Base-by-base conservation (phyloP, 2,113 vertebrate genomes). In the Sturnira hondurensis region DNA sequence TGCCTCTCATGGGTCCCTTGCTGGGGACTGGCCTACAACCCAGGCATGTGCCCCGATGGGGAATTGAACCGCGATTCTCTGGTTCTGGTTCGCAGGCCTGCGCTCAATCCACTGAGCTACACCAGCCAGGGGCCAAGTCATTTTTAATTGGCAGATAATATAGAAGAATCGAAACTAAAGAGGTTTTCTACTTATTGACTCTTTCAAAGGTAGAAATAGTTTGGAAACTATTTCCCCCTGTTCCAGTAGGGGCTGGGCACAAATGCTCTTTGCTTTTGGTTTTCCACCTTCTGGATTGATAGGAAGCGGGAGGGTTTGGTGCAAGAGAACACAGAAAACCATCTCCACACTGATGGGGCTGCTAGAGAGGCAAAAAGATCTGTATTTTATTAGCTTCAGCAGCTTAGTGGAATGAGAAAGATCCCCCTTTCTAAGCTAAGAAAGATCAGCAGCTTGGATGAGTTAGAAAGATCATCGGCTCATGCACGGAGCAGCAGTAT, bases 101-200 rank as follows among this genome's bases (percentile, higher is more conserved):
- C n/a, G n/a, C n/a, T n/a, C n/a, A n/a, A n/a, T n/a, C n/a, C n/a
- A n/a, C n/a, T n/a, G n/a, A n/a, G n/a, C n/a, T n/a, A n/a, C n/a
- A n/a, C n/a, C n/a, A n/a, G n/a, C n/a, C n/a, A n/a, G n/a, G n/a
- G n/a, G n/a, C n/a, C n/a, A n/a, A n/a, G n/a, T n/a, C n/a, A n/a
- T n/a, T 80, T 97, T 93, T 76, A 96, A 93, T 93, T 84, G 78
- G 76, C 68, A 89, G 86, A 76, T 38, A 89, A 86, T n/a, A 15
- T 15, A 43, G 83, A 22, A 70, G 80, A 61, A 84, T 54, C 52
- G 52, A 74, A 91, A 12, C 36, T 76, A 83, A 52, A 67, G 71
- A 68, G 36, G 68, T 83, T 93, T 85, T 13, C 54, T 91, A 50
- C 54, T 88, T 88, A 86, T 50, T 93, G 86, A 74, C 43, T 54